Evolutionary conservation across 2,113 vertebrate species (phyloP).

Genomic region (Antechinus stuartii): DNA sequence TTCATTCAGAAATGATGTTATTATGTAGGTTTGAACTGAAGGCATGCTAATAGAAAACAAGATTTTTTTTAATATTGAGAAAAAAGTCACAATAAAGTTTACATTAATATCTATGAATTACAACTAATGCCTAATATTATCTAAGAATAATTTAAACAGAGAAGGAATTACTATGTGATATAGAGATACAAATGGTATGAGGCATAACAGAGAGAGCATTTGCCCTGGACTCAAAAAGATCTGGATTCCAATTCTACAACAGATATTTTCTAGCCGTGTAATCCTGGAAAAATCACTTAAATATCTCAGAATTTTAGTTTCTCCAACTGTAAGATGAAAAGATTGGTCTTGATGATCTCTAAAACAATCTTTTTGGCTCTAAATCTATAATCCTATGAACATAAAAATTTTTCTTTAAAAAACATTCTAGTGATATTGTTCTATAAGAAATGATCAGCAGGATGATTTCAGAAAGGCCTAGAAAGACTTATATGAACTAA

Average conservation of each 20-base stretch:
- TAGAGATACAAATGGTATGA: neutral
- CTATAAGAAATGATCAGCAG: too few species aligned
- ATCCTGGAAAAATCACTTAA: neutral
- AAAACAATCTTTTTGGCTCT: neutral
- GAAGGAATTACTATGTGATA: conserved; percentile 28
- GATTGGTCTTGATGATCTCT: neutral
- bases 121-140: conserved; percentile 26
- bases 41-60: conserved; percentile 52
- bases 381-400: neutral
- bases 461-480: too few species aligned
- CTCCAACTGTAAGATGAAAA: neutral
- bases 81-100: conserved; percentile 41
- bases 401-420: neutral
- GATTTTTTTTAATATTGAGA: conserved; percentile 41
- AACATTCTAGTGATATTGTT: neutral
- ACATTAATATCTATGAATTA: conserved; percentile 39
- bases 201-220: neutral
- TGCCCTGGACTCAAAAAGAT: neutral
- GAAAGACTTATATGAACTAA: too few species aligned
- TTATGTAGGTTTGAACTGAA: conserved; percentile 50
- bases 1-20: conserved; percentile 63
- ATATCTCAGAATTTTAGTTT: neutral
- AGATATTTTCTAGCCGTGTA: neutral
- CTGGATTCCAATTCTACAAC: neutral
- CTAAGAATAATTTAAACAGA: conserved; percentile 19